Conservation (phyloP, 2,797 vertebrate species). For the Cygnus olor region DNA sequence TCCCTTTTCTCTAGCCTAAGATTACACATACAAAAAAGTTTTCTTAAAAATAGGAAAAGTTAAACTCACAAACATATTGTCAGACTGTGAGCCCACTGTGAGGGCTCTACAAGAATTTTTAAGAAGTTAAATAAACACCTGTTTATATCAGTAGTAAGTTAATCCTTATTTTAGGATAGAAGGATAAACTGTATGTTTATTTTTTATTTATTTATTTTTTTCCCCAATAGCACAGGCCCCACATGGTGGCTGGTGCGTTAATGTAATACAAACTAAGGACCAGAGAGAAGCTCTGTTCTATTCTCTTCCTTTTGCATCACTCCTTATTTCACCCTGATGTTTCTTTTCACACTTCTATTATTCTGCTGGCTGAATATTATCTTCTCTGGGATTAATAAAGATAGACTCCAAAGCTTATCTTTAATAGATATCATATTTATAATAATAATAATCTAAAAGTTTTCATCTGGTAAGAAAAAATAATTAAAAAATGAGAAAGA, state of each 20-base stretch:
- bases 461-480: neutral
- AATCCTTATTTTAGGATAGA: neutral
- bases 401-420: slow-evolving; percentile 6
- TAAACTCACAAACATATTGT: neutral
- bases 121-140: neutral
- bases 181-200: neutral
- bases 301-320: neutral
- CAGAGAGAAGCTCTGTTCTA: neutral
- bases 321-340: neutral
- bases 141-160: neutral
- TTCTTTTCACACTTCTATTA: neutral
- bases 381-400: slow-evolving; percentile 2
- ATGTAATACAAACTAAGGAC: neutral
- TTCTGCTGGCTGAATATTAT: neutral
- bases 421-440: slow-evolving; percentile 14
- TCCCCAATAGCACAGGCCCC: neutral
- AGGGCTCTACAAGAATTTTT: neutral
- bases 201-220: neutral
- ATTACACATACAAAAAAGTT: neutral
- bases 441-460: neutral
- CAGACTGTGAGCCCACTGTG: neutral
- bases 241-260: neutral
- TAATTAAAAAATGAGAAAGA: neutral
- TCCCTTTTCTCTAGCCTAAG: neutral
- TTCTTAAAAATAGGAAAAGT: neutral